Conservation (phyloP, 2,888 invertebrate genomes). For the Chymomyza amoena region DNA sequence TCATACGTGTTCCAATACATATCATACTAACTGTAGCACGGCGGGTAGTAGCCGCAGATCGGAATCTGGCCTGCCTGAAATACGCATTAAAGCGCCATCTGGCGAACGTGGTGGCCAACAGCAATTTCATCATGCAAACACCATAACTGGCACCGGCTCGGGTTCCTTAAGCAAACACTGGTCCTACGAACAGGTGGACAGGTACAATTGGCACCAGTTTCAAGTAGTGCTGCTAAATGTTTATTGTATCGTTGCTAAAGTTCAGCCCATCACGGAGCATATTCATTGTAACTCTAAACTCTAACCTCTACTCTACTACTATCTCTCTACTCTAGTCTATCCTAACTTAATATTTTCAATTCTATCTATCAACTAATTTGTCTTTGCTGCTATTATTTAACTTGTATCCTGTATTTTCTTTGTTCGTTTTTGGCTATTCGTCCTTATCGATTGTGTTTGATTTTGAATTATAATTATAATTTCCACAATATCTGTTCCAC, state of each 20-base stretch:
- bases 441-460: slow-evolving; percentile 17
- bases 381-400: slow-evolving; percentile 54
- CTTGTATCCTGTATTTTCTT: slow-evolving; percentile 53
- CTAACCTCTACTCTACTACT: slow-evolving; percentile 18
- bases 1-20: neutral
- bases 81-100: slow-evolving; percentile 90
- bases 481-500: slow-evolving; percentile 5
- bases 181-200: slow-evolving; percentile 77
- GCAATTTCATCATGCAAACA: slow-evolving; percentile 38
- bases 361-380: slow-evolving; percentile 33
- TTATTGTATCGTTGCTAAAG: slow-evolving; percentile 31
- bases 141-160: slow-evolving; percentile 76
- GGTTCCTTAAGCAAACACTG: slow-evolving; percentile 75
- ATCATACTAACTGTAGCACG: neutral
- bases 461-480: slow-evolving; percentile 18
- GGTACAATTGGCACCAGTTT: slow-evolving; percentile 58
- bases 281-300: slow-evolving; percentile 41
- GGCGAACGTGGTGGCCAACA: slow-evolving; percentile 82
- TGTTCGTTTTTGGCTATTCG: slow-evolving; percentile 56
- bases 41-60: slow-evolving; percentile 81
- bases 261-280: slow-evolving; percentile 29
- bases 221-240: slow-evolving; percentile 30
- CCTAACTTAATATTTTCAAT: neutral
- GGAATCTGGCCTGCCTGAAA: slow-evolving; percentile 83
- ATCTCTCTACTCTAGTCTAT: neutral